A percentile compares a stretch with the other conserved stretches of the same genome.
Conservation (phyloP, 2,888 invertebrate species). For the Drosophila maculinotata region DNA sequence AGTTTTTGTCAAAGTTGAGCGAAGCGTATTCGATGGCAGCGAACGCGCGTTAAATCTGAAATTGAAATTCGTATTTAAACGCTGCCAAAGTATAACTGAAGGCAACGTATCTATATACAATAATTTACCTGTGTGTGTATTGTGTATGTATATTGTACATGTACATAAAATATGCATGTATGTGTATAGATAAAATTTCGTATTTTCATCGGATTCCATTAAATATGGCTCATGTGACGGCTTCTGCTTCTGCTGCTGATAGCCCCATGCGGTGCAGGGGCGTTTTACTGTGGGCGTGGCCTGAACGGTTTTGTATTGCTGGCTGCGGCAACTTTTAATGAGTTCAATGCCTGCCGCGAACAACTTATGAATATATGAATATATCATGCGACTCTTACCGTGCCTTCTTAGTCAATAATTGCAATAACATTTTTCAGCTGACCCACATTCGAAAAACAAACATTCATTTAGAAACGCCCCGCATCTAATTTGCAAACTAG, state of each 20-base stretch:
- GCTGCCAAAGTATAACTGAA: background rate
- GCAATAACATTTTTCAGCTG: background rate
- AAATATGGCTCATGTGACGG: constrained; percentile 37
- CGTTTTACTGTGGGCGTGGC: background rate
- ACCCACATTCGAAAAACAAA: too few species aligned
- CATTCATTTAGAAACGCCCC: too few species aligned
- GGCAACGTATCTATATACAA: background rate
- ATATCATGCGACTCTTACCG: too few species aligned
- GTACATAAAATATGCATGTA: background rate
- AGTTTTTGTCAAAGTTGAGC: constrained; percentile 10
- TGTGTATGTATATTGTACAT: too few species aligned
- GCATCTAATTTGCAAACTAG: too few species aligned
- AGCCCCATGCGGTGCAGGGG: constrained; percentile 21
- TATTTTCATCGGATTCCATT: constrained; percentile 22
- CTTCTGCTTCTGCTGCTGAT: constrained; percentile 42
- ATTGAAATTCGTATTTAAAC: too few species aligned
- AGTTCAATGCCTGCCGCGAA: constrained; percentile 26
- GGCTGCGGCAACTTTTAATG: constrained; percentile 38
- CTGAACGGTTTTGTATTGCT: background rate
- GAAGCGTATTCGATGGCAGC: background rate
- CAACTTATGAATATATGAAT: constrained; percentile 1
- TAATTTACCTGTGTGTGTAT: too few species aligned
- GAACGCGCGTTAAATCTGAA: too few species aligned
- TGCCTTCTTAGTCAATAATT: background rate
- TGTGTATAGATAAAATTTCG: constrained; percentile 14